Conservation (phyloP, 23 tunicate genomes). For the Ascidia mentula region DNA sequence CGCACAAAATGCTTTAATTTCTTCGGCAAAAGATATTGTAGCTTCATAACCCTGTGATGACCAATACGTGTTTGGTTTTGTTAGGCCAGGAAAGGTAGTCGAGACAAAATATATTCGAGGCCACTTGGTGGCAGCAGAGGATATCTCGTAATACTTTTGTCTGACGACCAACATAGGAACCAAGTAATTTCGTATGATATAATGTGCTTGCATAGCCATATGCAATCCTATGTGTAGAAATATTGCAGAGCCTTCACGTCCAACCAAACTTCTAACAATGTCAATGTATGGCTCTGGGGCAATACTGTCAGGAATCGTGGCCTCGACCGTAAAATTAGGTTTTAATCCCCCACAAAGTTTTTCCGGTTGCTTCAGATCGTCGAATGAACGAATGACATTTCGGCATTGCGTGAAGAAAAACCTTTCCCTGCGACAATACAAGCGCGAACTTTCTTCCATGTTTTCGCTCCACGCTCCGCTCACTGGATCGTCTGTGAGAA, state of each 20-base stretch:
- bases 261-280: not conserved
- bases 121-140: not conserved
- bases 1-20: constrained; percentile 19
- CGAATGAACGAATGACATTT: not conserved
- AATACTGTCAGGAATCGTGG: not conserved
- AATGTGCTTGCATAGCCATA: not conserved
- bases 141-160: not conserved
- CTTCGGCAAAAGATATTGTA: not conserved
- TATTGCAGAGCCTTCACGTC: not conserved
- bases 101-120: constrained; percentile 9
- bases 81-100: constrained; percentile 11
- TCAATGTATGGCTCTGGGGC: not conserved
- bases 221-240: not conserved
- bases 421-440: constrained; percentile 1
- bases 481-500: constrained; percentile 20
- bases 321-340: not conserved
- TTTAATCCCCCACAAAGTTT: constrained; percentile 20
- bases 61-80: not conserved
- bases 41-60: not conserved
- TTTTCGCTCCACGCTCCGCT: constrained; percentile 28
- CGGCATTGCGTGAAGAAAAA: constrained; percentile 12
- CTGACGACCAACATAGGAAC: not conserved
- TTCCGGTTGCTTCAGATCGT: not conserved
- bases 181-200: not conserved
- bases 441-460: not conserved